Conservation (phyloP, 2,888 invertebrate genomes). For the Saturnia japonica region DNA sequence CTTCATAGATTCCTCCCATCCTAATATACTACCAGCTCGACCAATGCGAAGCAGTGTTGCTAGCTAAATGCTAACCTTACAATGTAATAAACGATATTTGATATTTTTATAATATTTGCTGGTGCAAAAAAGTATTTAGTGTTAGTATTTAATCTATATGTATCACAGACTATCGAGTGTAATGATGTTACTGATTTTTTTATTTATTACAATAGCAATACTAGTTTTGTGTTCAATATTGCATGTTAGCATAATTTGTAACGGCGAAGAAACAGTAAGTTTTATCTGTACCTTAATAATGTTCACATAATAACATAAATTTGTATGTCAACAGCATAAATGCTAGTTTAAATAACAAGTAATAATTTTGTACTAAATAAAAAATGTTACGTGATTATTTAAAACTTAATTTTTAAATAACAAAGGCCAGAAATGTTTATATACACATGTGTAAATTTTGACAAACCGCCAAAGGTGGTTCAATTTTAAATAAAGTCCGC, state of each 20-base stretch:
- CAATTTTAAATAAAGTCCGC: not conserved
- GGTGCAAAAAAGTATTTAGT: constrained; percentile 63
- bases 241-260: not conserved
- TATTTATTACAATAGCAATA: not conserved
- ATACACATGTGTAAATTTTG: not conserved
- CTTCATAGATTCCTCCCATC: no score
- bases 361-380: no score
- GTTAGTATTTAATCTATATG: constrained; percentile 44
- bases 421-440: no score
- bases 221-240: not conserved
- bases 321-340: no score
- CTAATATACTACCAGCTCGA: not conserved
- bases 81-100: constrained; percentile 45
- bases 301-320: no score
- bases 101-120: constrained; percentile 72
- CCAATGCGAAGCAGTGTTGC: not conserved
- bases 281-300: no score
- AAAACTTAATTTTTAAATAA: no score
- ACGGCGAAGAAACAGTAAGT: not conserved
- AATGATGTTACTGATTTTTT: not conserved
- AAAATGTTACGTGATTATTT: no score
- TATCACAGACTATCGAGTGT: not conserved
- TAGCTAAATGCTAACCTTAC: constrained; percentile 22
- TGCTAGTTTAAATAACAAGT: no score
- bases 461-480: not conserved